Evolutionary conservation across 1,140 invertebrate genomes (phyloP).

Genomic region (Dermatophagoides farinae): DNA sequence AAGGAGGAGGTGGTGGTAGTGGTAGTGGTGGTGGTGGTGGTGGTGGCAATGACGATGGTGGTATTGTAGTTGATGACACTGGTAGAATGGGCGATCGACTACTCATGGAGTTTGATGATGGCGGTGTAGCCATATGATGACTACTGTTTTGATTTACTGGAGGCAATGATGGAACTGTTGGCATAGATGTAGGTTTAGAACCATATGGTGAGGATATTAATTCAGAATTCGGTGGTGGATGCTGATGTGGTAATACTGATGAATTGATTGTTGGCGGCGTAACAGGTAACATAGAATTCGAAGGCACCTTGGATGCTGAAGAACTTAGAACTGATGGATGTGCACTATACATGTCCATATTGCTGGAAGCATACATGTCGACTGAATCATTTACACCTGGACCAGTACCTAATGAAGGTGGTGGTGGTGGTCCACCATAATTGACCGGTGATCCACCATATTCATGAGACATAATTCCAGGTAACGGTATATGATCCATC

Average conservation of each 20-base stretch:
- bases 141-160: not conserved
- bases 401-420: not conserved
- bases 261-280: not conserved
- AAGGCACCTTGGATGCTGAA: too few relatives aligned
- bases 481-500: not conserved
- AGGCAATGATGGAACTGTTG: not conserved
- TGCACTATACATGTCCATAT: not conserved
- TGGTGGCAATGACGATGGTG: not conserved
- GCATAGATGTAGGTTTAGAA: not conserved
- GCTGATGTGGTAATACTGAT: constrained; percentile 6
- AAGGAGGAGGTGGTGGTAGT: not conserved
- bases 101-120: not conserved
- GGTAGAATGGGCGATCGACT: constrained; percentile 5
- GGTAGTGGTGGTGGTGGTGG: not conserved
- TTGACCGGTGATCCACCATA: not conserved
- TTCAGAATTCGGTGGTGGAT: not conserved
- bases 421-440: constrained; percentile 3
- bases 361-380: not conserved
- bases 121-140: not conserved
- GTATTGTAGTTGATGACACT: not conserved
- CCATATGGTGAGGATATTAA: not conserved
- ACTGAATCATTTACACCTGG: not conserved
- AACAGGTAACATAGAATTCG: too few relatives aligned
- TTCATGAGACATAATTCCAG: constrained; percentile 3
- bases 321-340: too few relatives aligned